Conservation (phyloP, 1,140 invertebrate genomes). For the Diachasma alloeum region DNA sequence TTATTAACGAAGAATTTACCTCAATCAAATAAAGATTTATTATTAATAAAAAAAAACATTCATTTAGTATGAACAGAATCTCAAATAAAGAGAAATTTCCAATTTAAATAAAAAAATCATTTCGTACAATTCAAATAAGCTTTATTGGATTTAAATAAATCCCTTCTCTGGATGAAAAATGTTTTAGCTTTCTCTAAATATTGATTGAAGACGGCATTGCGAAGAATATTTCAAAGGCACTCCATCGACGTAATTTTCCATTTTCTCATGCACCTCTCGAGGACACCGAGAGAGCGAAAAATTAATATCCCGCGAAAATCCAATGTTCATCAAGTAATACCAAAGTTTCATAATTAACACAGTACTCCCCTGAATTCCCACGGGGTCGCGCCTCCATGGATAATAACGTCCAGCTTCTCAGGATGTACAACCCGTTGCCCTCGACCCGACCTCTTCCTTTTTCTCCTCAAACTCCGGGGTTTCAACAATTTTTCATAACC, state of each 20-base stretch:
- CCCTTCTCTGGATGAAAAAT: no score
- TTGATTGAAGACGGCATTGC: no score
- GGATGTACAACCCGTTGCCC: background rate
- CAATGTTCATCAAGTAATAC: slow-evolving; percentile 25
- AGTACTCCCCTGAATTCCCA: slow-evolving; percentile 22
- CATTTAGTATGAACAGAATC: no score
- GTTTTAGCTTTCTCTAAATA: no score
- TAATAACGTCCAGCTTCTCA: slow-evolving; percentile 25
- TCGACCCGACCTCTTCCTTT: background rate
- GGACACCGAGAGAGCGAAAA: background rate
- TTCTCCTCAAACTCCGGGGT: background rate
- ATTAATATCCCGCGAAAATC: slow-evolving; percentile 22
- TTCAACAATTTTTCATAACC: background rate
- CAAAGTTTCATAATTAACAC: slow-evolving; percentile 31
- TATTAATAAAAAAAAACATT: no score
- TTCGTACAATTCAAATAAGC: no score
- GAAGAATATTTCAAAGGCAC: background rate
- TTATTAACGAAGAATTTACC: no score
- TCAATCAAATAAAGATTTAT: no score
- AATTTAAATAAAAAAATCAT: no score
- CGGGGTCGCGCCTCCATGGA: slow-evolving; percentile 13
- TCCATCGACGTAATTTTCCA: background rate
- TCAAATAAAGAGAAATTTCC: no score
- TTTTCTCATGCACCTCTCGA: background rate
- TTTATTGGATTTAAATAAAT: no score